Conservation (phyloP, 2,113 vertebrate species). For the Pteruthius melanotis region DNA sequence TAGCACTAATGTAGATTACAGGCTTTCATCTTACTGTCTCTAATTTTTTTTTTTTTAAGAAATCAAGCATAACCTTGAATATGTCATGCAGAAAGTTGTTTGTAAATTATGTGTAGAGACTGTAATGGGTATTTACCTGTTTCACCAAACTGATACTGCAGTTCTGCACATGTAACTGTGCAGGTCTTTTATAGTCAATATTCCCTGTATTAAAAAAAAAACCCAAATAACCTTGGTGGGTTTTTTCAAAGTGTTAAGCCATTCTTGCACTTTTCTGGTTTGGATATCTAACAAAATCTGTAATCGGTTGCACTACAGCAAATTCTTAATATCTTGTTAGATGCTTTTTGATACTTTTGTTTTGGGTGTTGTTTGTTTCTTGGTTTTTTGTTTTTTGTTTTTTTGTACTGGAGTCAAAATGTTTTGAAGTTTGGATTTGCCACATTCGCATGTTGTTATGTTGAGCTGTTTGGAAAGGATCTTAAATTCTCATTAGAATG, state of each 20-base stretch:
- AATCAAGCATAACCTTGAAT: not conserved
- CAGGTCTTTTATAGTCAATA: not conserved
- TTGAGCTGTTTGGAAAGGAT: constrained; percentile 19
- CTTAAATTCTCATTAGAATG: constrained; percentile 27
- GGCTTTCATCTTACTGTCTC: not conserved
- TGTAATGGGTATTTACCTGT: not conserved
- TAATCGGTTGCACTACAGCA: not conserved
- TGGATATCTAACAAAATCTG: not conserved
- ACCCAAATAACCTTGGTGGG: not conserved
- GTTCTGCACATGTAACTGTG: not conserved
- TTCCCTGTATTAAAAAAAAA: not conserved
- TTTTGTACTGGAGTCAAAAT: not conserved
- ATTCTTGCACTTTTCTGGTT: not conserved
- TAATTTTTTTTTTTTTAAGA: not conserved
- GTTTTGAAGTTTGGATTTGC: constrained; percentile 22
- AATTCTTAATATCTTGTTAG: not conserved
- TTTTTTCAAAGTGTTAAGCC: not conserved
- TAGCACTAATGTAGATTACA: not conserved
- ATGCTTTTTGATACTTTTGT: not conserved
- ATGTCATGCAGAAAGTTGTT: not conserved
- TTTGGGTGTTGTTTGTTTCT: not conserved
- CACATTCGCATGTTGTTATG: not conserved
- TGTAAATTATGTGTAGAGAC: not conserved
- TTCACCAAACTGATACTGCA: not conserved
- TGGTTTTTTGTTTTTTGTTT: not conserved